phyloP scores from a whole-genome alignment of 2,797 vertebrate species.

The Alcedo quadribrachys region DNA sequence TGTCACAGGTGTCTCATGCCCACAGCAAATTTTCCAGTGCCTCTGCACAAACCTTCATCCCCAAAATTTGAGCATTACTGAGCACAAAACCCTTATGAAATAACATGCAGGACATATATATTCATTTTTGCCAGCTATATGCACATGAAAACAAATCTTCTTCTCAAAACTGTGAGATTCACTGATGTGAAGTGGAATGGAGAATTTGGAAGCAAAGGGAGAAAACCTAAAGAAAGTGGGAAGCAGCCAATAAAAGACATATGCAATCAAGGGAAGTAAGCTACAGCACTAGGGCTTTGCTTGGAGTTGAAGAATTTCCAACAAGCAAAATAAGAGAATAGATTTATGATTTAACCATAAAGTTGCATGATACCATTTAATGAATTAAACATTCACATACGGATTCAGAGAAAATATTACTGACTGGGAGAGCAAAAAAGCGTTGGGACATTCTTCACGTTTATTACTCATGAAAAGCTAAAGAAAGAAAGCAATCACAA shows the following conservation, averaged over 20 bases:
- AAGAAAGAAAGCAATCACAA: constrained; percentile 68
- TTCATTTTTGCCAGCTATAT: neutral
- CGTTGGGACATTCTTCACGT: constrained; percentile 26
- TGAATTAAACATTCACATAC: constrained; percentile 69
- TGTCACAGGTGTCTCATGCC: neutral
- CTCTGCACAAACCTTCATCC: neutral
- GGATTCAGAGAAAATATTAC: constrained; percentile 63
- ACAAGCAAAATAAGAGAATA: constrained; percentile 32
- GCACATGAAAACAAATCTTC: neutral
- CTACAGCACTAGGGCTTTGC: neutral
- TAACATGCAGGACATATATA: neutral
- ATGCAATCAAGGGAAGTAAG: neutral
- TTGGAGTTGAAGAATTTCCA: constrained; percentile 21
- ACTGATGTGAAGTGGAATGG: neutral
- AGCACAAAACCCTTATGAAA: neutral
- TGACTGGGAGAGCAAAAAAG: constrained; percentile 41
- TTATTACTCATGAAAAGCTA: constrained; percentile 70
- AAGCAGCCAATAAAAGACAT: neutral
- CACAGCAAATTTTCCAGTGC: neutral
- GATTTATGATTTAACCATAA: constrained; percentile 59
- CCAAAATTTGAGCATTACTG: neutral
- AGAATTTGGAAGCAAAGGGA: neutral
- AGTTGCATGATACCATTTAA: constrained; percentile 67
- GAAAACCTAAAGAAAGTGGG: constrained; percentile 19
- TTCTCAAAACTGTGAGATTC: neutral